phyloP scores from a whole-genome alignment of 92 coral and sea anemone genomes.

The Parazoanthus swiftii region DNA sequence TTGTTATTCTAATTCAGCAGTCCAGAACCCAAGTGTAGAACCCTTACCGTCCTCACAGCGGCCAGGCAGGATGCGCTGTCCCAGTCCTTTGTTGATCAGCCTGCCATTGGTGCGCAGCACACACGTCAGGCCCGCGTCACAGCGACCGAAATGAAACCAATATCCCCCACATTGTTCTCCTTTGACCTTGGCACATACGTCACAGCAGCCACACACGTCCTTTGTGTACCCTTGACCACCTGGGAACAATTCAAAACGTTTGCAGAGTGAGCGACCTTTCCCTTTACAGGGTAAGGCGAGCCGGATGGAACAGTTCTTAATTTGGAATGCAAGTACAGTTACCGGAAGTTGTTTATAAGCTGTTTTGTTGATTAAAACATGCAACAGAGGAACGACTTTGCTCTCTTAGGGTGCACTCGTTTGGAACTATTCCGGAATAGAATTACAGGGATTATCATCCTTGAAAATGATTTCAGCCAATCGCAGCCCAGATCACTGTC shows the following conservation, averaged over 20 bases:
- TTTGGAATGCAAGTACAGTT: too few species aligned
- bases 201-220: slow-evolving; percentile 67
- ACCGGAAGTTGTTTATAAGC: too few species aligned
- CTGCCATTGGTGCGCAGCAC: slow-evolving; percentile 51
- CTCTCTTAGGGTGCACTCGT: too few species aligned
- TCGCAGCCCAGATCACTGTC: too few species aligned
- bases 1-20: neutral
- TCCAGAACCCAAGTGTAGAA: neutral
- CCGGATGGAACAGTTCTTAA: too few species aligned
- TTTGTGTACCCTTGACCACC: slow-evolving; percentile 48
- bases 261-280: too few species aligned
- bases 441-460: too few species aligned
- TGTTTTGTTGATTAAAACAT: too few species aligned
- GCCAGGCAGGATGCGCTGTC: slow-evolving; percentile 34
- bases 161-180: slow-evolving; percentile 64
- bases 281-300: too few species aligned
- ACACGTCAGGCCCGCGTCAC: slow-evolving; percentile 61
- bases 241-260: neutral
- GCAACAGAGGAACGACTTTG: too few species aligned
- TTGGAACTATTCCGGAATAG: too few species aligned
- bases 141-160: slow-evolving; percentile 51
- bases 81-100: slow-evolving; percentile 26
- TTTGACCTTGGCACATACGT: slow-evolving; percentile 64
- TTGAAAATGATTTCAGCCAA: too few species aligned
- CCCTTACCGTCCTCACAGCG: slow-evolving; percentile 62